Base-by-base conservation (phyloP, 2,797 vertebrate genomes). In the Sebastes diploproa region DNA sequence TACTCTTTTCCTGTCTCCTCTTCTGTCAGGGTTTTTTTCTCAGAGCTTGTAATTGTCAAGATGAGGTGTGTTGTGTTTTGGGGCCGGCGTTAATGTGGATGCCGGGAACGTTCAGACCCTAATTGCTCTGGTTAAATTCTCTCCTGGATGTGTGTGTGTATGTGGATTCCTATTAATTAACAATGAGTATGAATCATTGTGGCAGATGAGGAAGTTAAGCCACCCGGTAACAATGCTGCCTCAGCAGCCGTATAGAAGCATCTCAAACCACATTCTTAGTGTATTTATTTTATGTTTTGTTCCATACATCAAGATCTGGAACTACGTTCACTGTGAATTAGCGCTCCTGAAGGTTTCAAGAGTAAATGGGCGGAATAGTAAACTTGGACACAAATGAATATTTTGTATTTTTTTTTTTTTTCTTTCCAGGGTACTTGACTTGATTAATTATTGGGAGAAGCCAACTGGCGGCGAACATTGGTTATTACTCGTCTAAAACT, bases 41-140 rank as follows among this genome's bases (percentile, higher is more conserved):
- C 62, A 77, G 77, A 88, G 83, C 86, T 89, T 80, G 86, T 90
- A 92, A 94, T 93, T 91, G 91, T 93, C 86, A 74, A 81, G 88
- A 91, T 83, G 86, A 91, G 87, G 84, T 90, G 87, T 88, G 85
- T 92, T 30, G 25, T 50, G 56, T 90, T 85, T 52, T 70, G 76
- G 82, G 82, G 77, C 30, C 22, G 32, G 69, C 80, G 87, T 87
- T 88, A 87, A 87, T 81, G 81, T 85, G 84, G 69, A 91, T 88
- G 72, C 74, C 60, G 82, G 80, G 86, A 91, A 89, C 64, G 25
- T 72, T 74, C 70, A 83, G 75, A 87, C 73, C 84, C 81, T 90
- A 90, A 90, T 90, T 82, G 75, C 78, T 87, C 62, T 56, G 80
- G 83, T 91, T 80, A 79, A 67, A 86, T 86, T 89, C 85, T 79